Evolutionary conservation across 2,113 vertebrate genomes (phyloP), one percentile per base, ranked within the genome.

Genomic region (Hirundichthys speculiger): DNA sequence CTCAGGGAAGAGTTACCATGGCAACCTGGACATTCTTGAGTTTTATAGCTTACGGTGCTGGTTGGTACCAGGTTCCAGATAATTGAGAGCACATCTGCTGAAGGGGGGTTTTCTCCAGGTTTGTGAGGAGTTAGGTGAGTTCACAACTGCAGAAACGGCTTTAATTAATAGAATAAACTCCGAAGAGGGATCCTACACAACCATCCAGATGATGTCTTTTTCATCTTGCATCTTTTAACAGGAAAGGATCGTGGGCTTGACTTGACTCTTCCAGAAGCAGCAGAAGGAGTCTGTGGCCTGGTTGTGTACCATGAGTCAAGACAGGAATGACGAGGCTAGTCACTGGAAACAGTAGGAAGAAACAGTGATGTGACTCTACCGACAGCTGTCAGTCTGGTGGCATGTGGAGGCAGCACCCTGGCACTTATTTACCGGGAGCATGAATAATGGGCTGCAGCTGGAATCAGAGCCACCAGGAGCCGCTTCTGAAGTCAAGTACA

Each of bases 391-490:
- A 19, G n/a, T 19, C 41, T 43, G 15, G n/a, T 9, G n/a, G n/a
- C 43, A 19, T 19, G 43, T 45, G 43, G 43, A 45, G 18, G 43
- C 43, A 45, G 43, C 43, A 16, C 4, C 41, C 41, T n/a, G n/a
- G n/a, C n/a, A n/a, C 2, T 3, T 8, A 45, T 45, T 45, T 16
- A 45, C 18, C 9, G 43, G 18, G 43, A 45, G n/a, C n/a, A n/a
- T n/a, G n/a, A n/a, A n/a, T n/a, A n/a, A n/a, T n/a, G n/a, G 43
- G 43, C 43, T 45, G 43, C 43, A 45, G 43, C 43, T 45, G 43
- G 43, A 18, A 45, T n/a, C 43, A 10, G 43, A 45, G 6, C 10
- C n/a, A 19, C 16, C 42, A 45, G 16, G 18, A 45, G 6, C 42
- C 4, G 42, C 30, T 3, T 34, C 30, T 34, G 30, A 9, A 3